phyloP scores from a whole-genome alignment of 2,113 vertebrate genomes.

The Rissa tridactyla region DNA sequence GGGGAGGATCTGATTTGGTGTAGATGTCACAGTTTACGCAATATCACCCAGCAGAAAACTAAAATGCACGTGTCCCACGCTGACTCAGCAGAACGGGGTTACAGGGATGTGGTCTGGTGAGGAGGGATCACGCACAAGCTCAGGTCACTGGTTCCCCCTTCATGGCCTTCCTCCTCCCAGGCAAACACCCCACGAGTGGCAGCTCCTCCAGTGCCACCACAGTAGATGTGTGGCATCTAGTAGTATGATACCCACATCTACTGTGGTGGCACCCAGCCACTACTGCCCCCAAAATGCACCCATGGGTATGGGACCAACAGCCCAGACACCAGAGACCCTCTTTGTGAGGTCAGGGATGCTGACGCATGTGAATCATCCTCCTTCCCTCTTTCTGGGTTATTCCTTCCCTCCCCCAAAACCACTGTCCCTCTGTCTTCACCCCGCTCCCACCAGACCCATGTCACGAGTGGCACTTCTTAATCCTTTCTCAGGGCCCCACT shows the following conservation, averaged over 20 bases:
- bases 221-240: neutral
- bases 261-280: neutral
- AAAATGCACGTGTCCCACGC: neutral
- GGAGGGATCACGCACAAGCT: neutral
- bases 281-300: neutral
- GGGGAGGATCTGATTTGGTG: neutral
- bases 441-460: neutral
- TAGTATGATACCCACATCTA: too few relatives aligned
- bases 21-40: conserved; percentile 17
- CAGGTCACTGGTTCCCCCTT: neutral
- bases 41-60: neutral
- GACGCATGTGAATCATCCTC: neutral
- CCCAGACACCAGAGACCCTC: neutral
- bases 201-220: neutral
- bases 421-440: neutral
- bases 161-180: neutral
- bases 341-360: neutral
- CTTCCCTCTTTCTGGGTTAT: neutral
- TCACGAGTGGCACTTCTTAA: neutral
- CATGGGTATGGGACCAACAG: neutral
- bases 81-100: neutral
- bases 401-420: neutral
- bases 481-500: neutral
- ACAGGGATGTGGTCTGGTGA: neutral
- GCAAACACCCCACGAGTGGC: neutral